phyloP scores from a whole-genome alignment of 2,888 invertebrate genomes.

The Drosophila barbarae region DNA sequence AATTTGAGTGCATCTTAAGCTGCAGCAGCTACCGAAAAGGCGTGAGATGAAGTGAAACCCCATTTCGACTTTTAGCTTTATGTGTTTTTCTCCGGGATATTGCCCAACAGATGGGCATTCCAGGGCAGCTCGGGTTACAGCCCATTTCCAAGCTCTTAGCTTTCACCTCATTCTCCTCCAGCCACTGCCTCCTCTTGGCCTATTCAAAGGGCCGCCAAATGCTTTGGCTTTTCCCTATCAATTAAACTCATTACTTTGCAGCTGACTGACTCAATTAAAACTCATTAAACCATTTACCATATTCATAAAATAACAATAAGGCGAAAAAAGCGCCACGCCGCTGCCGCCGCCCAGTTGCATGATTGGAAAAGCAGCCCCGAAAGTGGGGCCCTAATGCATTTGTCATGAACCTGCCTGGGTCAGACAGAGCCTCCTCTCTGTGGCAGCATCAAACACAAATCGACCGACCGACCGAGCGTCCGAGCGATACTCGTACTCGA shows the following conservation, averaged over 20 bases:
- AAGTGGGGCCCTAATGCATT: slow-evolving; percentile 62
- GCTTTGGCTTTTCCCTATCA: slow-evolving; percentile 54
- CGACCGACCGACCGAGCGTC: slow-evolving; percentile 20
- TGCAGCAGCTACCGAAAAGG: slow-evolving; percentile 19
- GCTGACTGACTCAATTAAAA: slow-evolving; percentile 65
- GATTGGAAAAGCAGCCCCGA: slow-evolving; percentile 34
- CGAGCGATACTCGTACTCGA: slow-evolving; percentile 51
- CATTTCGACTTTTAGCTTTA: slow-evolving; percentile 22
- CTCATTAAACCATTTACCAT: slow-evolving; percentile 72
- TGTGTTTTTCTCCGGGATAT: slow-evolving; percentile 18
- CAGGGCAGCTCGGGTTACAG: slow-evolving; percentile 34
- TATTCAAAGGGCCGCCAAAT: slow-evolving; percentile 43
- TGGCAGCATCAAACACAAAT: slow-evolving; percentile 49
- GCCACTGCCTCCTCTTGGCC: slow-evolving; percentile 17
- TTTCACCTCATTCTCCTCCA: slow-evolving; percentile 53
- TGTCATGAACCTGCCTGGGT: slow-evolving; percentile 70
- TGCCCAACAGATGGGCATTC: slow-evolving; percentile 40
- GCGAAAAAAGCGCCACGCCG: slow-evolving; percentile 36
- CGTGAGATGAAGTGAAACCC: slow-evolving; percentile 18
- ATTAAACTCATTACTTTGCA: slow-evolving; percentile 66
- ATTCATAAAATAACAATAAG: slow-evolving; percentile 69
- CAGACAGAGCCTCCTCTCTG: slow-evolving; percentile 26
- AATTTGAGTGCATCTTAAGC: slow-evolving; percentile 16
- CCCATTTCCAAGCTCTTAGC: slow-evolving; percentile 44
- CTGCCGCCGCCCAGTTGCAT: slow-evolving; percentile 46